These are phyloP conservation scores for Thereuonema tuberculata DNA, from an alignment of 1,140 invertebrate genomes.

Conservation along the genomic window DNA sequence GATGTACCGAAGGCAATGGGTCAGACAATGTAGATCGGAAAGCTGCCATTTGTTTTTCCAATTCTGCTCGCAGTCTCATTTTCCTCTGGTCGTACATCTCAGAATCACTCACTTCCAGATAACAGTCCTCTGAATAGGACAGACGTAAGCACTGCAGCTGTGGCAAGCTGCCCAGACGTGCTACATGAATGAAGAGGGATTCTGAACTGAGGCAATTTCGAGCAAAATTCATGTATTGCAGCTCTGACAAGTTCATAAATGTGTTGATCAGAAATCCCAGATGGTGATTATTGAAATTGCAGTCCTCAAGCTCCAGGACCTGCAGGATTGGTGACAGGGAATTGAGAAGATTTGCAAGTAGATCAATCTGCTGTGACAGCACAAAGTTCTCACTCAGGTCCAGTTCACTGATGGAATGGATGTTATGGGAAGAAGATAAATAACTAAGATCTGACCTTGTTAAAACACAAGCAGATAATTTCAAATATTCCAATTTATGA, in stretches of 20 bases:
- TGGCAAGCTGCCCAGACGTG: background rate
- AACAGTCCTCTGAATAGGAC: constrained; percentile 3
- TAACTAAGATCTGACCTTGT: background rate
- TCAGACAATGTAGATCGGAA: background rate
- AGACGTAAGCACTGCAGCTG: background rate
- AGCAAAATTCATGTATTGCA: background rate
- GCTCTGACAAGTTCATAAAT: background rate
- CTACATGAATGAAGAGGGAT: background rate
- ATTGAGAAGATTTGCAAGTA: background rate
- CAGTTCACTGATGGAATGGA: background rate
- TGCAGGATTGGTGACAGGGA: background rate
- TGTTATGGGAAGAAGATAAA: background rate
- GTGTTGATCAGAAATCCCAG: background rate
- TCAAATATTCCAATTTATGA: background rate
- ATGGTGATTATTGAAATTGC: background rate
- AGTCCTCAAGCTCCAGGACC: background rate
- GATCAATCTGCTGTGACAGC: background rate
- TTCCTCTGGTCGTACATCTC: background rate
- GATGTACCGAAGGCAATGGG: background rate
- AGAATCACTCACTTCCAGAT: background rate
- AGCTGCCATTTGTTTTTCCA: background rate
- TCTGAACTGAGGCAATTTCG: background rate
- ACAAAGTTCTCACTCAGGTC: constrained; percentile 1
- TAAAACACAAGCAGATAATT: background rate
- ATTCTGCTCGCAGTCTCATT: background rate